Evolutionary conservation across 2,113 vertebrate genomes (phyloP).

Genomic region (Stercorarius parasiticus): DNA sequence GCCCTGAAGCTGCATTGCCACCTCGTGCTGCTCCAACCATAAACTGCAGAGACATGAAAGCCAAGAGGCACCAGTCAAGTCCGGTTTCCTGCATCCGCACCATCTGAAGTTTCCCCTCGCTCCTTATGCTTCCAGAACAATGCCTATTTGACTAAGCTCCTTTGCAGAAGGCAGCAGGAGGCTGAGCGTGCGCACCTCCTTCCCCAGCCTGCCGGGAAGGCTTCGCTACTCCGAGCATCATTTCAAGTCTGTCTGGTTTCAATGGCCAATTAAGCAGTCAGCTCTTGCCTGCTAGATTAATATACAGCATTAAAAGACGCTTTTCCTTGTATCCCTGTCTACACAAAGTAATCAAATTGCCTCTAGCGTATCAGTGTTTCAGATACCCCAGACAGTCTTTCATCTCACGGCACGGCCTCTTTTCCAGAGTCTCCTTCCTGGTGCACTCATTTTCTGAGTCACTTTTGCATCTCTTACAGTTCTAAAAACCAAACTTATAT

Average conservation of each 20-base stretch:
- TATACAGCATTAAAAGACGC: not conserved
- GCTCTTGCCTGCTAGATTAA: constrained; percentile 1
- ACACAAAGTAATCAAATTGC: not conserved
- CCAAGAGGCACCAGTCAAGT: not conserved
- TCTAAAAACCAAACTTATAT: not conserved
- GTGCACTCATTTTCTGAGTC: not conserved
- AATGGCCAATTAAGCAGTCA: not conserved
- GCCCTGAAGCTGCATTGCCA: not conserved
- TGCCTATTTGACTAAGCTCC: not conserved
- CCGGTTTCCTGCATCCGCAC: not conserved
- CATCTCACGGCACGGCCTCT: not conserved
- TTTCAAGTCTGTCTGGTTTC: constrained; percentile 48
- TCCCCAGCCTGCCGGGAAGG: not conserved
- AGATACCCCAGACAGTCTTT: constrained; percentile 38
- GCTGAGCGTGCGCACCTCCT: not conserved
- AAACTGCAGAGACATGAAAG: not conserved
- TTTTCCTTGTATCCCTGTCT: not conserved
- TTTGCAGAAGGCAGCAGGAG: not conserved
- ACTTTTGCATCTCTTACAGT: not conserved
- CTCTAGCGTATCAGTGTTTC: not conserved
- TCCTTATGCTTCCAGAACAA: not conserved
- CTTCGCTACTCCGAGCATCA: not conserved
- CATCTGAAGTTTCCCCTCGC: not conserved
- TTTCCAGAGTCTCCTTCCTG: constrained; percentile 27
- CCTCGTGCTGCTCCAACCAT: not conserved